Evolutionary conservation across 2,888 invertebrate genomes (phyloP).

Genomic region (Polydrusus cervinus): DNA sequence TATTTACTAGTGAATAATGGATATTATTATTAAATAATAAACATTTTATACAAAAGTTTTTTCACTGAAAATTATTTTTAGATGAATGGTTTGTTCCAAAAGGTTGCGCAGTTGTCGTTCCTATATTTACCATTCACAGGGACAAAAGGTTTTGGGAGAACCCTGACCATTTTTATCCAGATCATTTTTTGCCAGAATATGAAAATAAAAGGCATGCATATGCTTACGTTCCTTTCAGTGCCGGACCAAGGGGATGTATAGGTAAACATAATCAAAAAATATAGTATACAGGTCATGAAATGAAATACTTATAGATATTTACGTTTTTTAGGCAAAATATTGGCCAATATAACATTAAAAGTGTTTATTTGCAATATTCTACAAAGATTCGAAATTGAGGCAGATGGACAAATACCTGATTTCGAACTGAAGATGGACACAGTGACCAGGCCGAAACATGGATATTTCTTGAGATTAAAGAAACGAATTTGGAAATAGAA

Average conservation of each 20-base stretch:
- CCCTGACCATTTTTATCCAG: slow-evolving; percentile 65
- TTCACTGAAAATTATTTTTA: slow-evolving; percentile 43
- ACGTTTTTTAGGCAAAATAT: slow-evolving; percentile 61
- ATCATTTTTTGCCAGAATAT: slow-evolving; percentile 65
- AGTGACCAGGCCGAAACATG: slow-evolving; percentile 60
- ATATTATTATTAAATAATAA: too few relatives aligned
- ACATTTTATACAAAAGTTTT: neutral
- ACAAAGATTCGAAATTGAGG: slow-evolving; percentile 62
- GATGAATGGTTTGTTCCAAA: slow-evolving; percentile 61
- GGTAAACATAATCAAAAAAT: slow-evolving; percentile 54
- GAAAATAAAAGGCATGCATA: slow-evolving; percentile 61
- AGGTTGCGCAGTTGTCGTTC: slow-evolving; percentile 59
- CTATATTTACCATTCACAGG: slow-evolving; percentile 64
- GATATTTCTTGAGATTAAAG: slow-evolving; percentile 62
- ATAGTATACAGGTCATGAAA: too few relatives aligned
- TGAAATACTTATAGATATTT: too few relatives aligned
- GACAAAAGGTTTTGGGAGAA: slow-evolving; percentile 63
- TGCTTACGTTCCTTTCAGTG: slow-evolving; percentile 66
- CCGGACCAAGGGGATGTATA: slow-evolving; percentile 64
- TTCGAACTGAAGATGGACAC: slow-evolving; percentile 61
- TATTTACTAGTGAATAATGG: too few relatives aligned
- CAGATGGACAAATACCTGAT: slow-evolving; percentile 64
- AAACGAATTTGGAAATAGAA: slow-evolving; percentile 56
- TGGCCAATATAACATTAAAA: slow-evolving; percentile 60
- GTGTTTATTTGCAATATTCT: slow-evolving; percentile 61